These are phyloP conservation scores for Macrobrachium rosenbergii DNA, from an alignment of 1,140 invertebrate genomes.

Conservation along the genomic window DNA sequence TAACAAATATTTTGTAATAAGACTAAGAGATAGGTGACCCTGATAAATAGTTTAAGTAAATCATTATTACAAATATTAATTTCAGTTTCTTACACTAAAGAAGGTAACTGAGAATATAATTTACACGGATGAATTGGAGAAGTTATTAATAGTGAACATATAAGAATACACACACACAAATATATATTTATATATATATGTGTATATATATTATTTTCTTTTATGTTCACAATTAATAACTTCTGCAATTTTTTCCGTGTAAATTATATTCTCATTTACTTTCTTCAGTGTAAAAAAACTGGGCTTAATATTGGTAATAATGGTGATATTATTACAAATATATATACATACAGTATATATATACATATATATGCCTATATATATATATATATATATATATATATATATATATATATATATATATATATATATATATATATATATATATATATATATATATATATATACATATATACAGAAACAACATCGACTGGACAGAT, in stretches of 20 bases:
- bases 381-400: background rate
- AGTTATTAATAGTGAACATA: background rate
- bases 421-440: constrained; percentile 24
- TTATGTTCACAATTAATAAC: background rate
- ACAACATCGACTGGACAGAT: too few relatives aligned
- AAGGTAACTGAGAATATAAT: background rate
- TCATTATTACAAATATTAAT: too few relatives aligned
- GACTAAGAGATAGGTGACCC: too few relatives aligned
- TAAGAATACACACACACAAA: background rate
- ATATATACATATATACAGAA: constrained; percentile 45
- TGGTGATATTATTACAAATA: background rate
- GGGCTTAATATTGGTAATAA: too few relatives aligned
- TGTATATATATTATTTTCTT: background rate
- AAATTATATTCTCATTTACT: too few relatives aligned
- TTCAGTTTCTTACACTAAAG: too few relatives aligned
- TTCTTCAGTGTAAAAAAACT: too few relatives aligned
- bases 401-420: constrained; percentile 35
- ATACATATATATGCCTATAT: background rate
- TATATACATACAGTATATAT: background rate
- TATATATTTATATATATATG: constrained; percentile 26
- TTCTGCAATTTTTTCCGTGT: too few relatives aligned
- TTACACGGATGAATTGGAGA: background rate
- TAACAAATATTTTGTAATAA: too few relatives aligned
- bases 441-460: constrained; percentile 33
- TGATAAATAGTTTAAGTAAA: too few relatives aligned